Conservation (phyloP, 37 sponge, comb jelly and placozoan genomes). For the Diacarnus erythraeanus region DNA sequence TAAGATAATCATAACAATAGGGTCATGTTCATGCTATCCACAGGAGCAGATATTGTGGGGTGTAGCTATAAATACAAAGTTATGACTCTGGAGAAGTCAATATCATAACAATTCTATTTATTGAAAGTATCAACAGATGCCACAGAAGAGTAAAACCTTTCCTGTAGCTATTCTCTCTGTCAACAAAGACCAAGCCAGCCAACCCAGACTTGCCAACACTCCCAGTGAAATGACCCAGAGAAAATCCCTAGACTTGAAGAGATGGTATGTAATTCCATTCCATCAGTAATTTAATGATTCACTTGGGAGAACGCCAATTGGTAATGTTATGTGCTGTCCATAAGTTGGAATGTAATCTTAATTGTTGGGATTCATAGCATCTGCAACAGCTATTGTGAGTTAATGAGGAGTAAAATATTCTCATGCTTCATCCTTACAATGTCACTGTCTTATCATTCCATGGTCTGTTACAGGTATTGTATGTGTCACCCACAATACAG, state of each 20-base stretch:
- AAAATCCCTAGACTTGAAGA: conserved; percentile 65
- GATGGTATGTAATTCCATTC: conserved; percentile 66
- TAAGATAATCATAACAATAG: too few relatives aligned
- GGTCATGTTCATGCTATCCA: too few relatives aligned
- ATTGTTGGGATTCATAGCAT: not conserved
- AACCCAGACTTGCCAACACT: conserved; percentile 1
- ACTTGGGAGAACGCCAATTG: too few relatives aligned
- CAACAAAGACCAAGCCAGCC: not conserved
- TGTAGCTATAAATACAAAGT: too few relatives aligned
- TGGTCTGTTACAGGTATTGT: conserved; percentile 65
- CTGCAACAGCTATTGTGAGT: not conserved
- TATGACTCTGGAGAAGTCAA: too few relatives aligned
- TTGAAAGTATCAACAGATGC: too few relatives aligned
- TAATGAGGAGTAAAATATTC: not conserved
- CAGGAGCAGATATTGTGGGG: too few relatives aligned
- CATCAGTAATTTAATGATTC: too few relatives aligned
- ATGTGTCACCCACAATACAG: conserved; percentile 87
- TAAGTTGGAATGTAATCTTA: not conserved
- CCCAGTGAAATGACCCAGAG: conserved; percentile 52
- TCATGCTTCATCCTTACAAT: not conserved
- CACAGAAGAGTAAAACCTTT: not conserved
- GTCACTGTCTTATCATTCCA: too few relatives aligned
- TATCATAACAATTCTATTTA: too few relatives aligned
- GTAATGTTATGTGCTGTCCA: too few relatives aligned
- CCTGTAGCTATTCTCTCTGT: not conserved